These are phyloP conservation scores for Drosophila vallismaia DNA, from an alignment of 2,888 invertebrate species.

Conservation along the genomic window DNA sequence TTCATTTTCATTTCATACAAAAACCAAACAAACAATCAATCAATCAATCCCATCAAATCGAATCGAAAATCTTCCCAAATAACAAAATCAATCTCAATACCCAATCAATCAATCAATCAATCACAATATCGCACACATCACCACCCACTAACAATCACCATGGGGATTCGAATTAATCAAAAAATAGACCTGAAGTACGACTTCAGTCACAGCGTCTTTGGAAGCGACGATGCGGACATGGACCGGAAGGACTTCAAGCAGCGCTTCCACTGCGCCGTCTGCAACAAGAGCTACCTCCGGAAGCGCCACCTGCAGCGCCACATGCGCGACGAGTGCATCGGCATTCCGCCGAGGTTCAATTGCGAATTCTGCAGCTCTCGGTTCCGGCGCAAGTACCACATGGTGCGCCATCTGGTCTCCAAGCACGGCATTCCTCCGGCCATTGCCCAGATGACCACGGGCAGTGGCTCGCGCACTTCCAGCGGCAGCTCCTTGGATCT, in stretches of 20 bases:
- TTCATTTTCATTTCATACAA: constrained; percentile 77
- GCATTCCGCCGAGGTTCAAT: constrained; percentile 85
- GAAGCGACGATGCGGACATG: constrained; percentile 49
- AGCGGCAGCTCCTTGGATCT: constrained; percentile 52
- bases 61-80: no score
- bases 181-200: constrained; percentile 58
- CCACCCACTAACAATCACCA: constrained; percentile 31
- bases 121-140: constrained; percentile 43
- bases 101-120: constrained; percentile 28
- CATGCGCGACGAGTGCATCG: constrained; percentile 85
- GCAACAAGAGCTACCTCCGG: constrained; percentile 86
- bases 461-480: constrained; percentile 59
- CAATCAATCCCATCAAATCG: constrained; percentile 5
- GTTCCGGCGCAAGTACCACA: constrained; percentile 85
- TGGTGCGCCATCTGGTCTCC: constrained; percentile 84
- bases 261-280: constrained; percentile 85
- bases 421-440: constrained; percentile 83
- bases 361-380: constrained; percentile 85
- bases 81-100: not conserved
- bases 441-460: constrained; percentile 76
- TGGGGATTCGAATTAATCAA: not conserved
- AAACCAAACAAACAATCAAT: constrained; percentile 25
- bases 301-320: constrained; percentile 87
- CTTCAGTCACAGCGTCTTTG: constrained; percentile 61
- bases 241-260: constrained; percentile 62